Percentiles rank a stretch among this genome's conserved stretches.
These are phyloP conservation scores for Pogonocherus hispidulus DNA, from an alignment of 2,888 invertebrate genomes.

Conservation along the genomic window DNA sequence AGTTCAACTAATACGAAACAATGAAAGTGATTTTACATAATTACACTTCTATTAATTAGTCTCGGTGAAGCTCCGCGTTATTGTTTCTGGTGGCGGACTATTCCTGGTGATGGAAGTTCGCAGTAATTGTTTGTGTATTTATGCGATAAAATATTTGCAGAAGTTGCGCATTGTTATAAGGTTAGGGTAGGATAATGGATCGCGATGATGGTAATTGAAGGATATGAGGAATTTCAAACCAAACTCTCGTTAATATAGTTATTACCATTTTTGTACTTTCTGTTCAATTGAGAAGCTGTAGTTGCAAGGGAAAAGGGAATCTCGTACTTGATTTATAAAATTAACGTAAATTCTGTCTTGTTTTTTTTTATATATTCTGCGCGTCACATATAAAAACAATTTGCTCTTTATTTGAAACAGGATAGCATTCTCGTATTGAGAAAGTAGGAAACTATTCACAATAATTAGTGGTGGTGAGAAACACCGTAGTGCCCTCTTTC, in stretches of 20 bases:
- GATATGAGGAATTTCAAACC: neutral
- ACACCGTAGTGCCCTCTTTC: too few relatives aligned
- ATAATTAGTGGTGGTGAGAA: too few relatives aligned
- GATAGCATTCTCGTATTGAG: too few relatives aligned
- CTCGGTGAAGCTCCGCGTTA: conserved; percentile 23
- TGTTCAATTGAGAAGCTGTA: neutral
- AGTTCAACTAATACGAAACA: conserved; percentile 40
- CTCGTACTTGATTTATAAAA: too few relatives aligned
- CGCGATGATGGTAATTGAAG: conserved; percentile 3
- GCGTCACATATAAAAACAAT: too few relatives aligned
- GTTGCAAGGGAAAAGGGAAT: too few relatives aligned
- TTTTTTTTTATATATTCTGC: too few relatives aligned
- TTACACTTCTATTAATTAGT: conserved; percentile 50
- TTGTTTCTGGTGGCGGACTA: conserved; percentile 23
- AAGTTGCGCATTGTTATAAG: conserved; percentile 12
- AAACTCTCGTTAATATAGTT: conserved; percentile 8
- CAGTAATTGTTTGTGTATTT: conserved; percentile 34
- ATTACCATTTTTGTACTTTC: neutral
- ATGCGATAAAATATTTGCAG: conserved; percentile 18
- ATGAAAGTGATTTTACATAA: conserved; percentile 51
- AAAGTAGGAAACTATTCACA: too few relatives aligned
- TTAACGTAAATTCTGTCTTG: too few relatives aligned
- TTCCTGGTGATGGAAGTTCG: conserved; percentile 21
- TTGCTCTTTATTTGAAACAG: too few relatives aligned
- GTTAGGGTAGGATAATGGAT: conserved; percentile 21